phyloP scores from a whole-genome alignment of 2,888 invertebrate genomes.

The Altica lythri region DNA sequence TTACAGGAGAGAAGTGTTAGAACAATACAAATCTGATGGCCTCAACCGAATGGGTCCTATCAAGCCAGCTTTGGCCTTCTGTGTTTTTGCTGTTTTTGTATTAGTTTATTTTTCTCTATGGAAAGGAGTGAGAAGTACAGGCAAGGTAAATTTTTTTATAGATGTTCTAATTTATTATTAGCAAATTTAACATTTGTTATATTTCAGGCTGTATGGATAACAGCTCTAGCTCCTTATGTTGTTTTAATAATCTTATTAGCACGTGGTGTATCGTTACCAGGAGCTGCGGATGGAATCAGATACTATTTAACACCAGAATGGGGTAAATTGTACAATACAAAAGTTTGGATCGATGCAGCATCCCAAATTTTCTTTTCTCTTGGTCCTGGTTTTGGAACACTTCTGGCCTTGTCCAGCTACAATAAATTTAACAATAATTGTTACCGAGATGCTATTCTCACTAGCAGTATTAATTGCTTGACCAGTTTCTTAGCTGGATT shows the following conservation, averaged over 20 bases:
- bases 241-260: slow-evolving; percentile 84
- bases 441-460: slow-evolving; percentile 86
- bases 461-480: slow-evolving; percentile 87
- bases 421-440: slow-evolving; percentile 93
- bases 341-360: slow-evolving; percentile 93
- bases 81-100: slow-evolving; percentile 88
- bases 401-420: slow-evolving; percentile 88
- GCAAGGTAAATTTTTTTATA: too few species aligned
- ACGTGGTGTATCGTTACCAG: slow-evolving; percentile 83
- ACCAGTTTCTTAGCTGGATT: slow-evolving; percentile 94
- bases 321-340: slow-evolving; percentile 78
- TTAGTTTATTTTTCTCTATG: slow-evolving; percentile 95
- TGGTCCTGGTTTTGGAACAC: slow-evolving; percentile 90
- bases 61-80: slow-evolving; percentile 85
- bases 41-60: slow-evolving; percentile 87
- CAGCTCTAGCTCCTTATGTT: slow-evolving; percentile 89
- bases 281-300: slow-evolving; percentile 81
- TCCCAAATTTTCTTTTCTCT: slow-evolving; percentile 93
- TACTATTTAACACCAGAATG: slow-evolving; percentile 90
- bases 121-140: slow-evolving; percentile 92
- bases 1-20: slow-evolving; percentile 81
- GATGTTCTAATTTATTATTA: neutral
- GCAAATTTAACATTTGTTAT: slow-evolving; percentile 1
- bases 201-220: slow-evolving; percentile 89
- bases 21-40: slow-evolving; percentile 81